Percentiles rank a stretch among this genome's conserved stretches.
phyloP scores from a whole-genome alignment of 1,140 invertebrate genomes.

The Acromyrmex charruanus region DNA sequence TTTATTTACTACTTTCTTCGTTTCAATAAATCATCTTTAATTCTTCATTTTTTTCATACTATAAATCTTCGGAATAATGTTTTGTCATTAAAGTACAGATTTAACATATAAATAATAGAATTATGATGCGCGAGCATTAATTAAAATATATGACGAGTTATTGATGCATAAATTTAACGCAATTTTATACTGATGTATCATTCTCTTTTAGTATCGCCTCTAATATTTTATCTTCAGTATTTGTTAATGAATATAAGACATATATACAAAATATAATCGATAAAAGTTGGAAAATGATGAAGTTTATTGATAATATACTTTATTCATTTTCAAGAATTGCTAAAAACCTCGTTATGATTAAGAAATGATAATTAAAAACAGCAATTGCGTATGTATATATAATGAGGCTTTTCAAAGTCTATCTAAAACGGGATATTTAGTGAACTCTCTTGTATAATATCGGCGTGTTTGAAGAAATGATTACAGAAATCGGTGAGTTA shows the following conservation, averaged over 20 bases:
- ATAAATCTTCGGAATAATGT: conserved; percentile 2
- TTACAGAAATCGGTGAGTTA: conserved; percentile 45
- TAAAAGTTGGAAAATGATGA: not conserved
- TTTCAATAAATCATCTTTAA: conserved; percentile 24
- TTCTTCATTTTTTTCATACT: not conserved
- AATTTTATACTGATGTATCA: not conserved
- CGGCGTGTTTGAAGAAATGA: conserved; percentile 31
- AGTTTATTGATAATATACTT: not conserved
- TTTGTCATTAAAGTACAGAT: not conserved
- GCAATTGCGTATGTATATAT: not conserved
- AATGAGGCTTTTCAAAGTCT: not conserved
- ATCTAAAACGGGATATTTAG: conserved; percentile 27
- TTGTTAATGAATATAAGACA: not conserved
- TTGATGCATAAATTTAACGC: not conserved
- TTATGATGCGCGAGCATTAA: not conserved
- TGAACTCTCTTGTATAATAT: conserved; percentile 35
- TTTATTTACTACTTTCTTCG: not conserved
- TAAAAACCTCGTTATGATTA: not conserved
- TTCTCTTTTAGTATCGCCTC: not conserved
- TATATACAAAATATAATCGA: not conserved
- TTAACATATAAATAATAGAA: conserved; percentile 20
- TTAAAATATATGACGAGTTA: not conserved
- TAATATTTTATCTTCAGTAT: not conserved
- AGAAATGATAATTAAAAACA: not conserved
- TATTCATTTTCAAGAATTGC: not conserved